Conservation (phyloP, 2,888 invertebrate species). For the Beris morrisii region DNA sequence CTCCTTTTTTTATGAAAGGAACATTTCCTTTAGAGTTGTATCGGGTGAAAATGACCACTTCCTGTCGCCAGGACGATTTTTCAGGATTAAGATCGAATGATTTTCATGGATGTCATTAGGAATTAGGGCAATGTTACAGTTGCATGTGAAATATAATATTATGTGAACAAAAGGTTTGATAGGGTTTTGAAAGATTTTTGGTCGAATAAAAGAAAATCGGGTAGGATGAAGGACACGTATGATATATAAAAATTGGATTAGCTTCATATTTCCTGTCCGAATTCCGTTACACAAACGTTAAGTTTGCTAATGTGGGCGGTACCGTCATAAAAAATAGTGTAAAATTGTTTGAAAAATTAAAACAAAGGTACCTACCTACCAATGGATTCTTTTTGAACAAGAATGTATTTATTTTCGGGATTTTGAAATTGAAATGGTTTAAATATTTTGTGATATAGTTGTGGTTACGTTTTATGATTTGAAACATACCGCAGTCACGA, state of each 20-base stretch:
- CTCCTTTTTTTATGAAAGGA: slow-evolving; percentile 2
- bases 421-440: too few relatives aligned
- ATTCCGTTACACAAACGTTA: background rate
- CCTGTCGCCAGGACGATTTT: slow-evolving; percentile 20
- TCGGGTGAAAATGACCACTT: slow-evolving; percentile 29
- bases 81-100: slow-evolving; percentile 23
- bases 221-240: background rate
- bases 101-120: slow-evolving; percentile 13
- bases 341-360: too few relatives aligned
- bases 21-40: background rate
- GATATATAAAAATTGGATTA: slow-evolving; percentile 3
- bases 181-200: slow-evolving; percentile 3
- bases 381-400: too few relatives aligned
- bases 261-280: background rate
- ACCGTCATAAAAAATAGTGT: too few relatives aligned
- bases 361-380: too few relatives aligned
- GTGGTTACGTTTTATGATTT: too few relatives aligned
- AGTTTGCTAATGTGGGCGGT: background rate
- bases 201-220: background rate
- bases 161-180: slow-evolving; percentile 8
- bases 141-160: slow-evolving; percentile 5
- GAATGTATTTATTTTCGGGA: too few relatives aligned
- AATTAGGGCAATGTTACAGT: slow-evolving; percentile 18
- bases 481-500: too few relatives aligned
- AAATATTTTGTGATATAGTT: too few relatives aligned